Evolutionary conservation across 2,888 invertebrate genomes (phyloP).

Genomic region (Polyploca ridens): DNA sequence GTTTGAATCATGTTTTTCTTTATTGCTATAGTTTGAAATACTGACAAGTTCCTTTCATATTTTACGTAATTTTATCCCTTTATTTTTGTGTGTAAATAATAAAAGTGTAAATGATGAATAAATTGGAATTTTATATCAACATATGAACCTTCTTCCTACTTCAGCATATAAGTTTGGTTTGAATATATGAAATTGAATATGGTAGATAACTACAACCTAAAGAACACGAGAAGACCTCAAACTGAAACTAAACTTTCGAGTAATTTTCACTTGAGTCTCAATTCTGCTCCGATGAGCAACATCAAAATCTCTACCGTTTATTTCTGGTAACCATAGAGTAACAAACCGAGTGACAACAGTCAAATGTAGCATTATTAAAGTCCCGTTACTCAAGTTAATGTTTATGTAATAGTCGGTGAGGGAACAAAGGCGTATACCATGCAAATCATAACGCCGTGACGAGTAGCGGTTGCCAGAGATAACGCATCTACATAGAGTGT

Average conservation of each 20-base stretch:
- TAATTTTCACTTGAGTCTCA: neutral
- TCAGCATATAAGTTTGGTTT: too few relatives aligned
- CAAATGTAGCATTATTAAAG: slow-evolving; percentile 4
- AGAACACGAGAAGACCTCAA: neutral
- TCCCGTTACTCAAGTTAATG: slow-evolving; percentile 8
- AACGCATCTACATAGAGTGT: neutral
- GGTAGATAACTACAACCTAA: too few relatives aligned
- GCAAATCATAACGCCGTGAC: slow-evolving; percentile 5
- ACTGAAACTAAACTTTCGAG: neutral
- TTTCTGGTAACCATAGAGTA: neutral
- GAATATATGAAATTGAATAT: neutral
- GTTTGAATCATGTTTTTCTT: neutral
- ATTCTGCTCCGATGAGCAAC: neutral
- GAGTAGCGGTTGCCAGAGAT: neutral
- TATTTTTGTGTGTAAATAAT: too few relatives aligned
- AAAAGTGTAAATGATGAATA: too few relatives aligned
- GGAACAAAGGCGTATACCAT: slow-evolving; percentile 8
- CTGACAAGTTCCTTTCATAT: neutral
- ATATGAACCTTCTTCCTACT: neutral
- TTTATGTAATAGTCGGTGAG: slow-evolving; percentile 2
- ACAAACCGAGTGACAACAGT: neutral
- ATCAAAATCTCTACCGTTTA: slow-evolving; percentile 4
- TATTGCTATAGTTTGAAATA: too few relatives aligned
- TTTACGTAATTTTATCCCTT: too few relatives aligned
- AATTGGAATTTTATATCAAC: too few relatives aligned